Percentiles rank a stretch among this genome's conserved stretches.
Evolutionary conservation across 1,140 invertebrate genomes (phyloP).

Genomic region (Hetaerina americana): DNA sequence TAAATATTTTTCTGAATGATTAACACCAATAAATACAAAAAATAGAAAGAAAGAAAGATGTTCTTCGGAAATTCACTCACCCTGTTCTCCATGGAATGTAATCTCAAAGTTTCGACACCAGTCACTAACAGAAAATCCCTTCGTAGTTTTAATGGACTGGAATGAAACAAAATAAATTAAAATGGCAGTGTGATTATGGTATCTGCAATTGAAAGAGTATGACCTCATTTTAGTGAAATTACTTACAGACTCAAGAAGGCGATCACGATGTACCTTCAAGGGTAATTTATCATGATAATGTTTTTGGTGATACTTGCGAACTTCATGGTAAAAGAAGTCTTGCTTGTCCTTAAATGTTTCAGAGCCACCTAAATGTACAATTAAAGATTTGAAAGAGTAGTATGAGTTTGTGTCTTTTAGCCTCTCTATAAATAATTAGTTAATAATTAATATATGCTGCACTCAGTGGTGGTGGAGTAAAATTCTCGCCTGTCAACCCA

Average conservation of each 20-base stretch:
- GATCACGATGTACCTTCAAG: slow-evolving; percentile 67
- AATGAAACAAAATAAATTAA: slow-evolving; percentile 12
- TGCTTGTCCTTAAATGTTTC: slow-evolving; percentile 93
- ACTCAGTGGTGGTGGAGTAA: too few relatives aligned
- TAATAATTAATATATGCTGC: too few relatives aligned
- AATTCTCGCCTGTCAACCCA: too few relatives aligned
- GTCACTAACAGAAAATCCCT: slow-evolving; percentile 62
- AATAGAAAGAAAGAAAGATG: background rate
- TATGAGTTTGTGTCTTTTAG: too few relatives aligned
- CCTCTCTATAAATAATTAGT: too few relatives aligned
- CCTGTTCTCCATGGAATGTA: slow-evolving; percentile 80
- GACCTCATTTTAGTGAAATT: slow-evolving; percentile 1
- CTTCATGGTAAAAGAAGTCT: slow-evolving; percentile 88
- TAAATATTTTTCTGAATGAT: too few relatives aligned
- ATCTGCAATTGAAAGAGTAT: background rate
- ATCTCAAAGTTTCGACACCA: slow-evolving; percentile 93
- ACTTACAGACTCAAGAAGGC: slow-evolving; percentile 61
- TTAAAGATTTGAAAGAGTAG: too few relatives aligned
- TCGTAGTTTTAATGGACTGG: slow-evolving; percentile 69
- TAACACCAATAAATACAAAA: background rate
- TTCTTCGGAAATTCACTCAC: slow-evolving; percentile 30
- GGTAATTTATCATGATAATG: slow-evolving; percentile 72
- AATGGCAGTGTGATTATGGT: background rate
- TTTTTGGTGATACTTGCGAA: slow-evolving; percentile 71
- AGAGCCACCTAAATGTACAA: slow-evolving; percentile 50